Conservation (phyloP, 2,888 invertebrate species). For the Cryptus viduatorius region DNA sequence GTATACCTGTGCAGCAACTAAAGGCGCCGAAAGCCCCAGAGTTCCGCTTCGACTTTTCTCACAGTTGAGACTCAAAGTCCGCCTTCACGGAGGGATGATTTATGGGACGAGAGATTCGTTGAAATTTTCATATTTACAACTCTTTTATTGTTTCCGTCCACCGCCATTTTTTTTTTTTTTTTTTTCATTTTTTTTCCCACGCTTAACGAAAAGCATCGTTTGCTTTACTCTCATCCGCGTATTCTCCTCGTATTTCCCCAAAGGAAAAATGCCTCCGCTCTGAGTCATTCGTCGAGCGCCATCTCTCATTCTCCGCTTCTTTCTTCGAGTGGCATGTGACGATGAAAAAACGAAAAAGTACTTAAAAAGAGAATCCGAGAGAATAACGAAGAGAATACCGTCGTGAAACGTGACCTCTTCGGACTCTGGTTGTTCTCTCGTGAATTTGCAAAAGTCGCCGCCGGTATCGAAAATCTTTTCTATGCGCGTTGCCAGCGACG, state of each 20-base stretch:
- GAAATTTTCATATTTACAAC: neutral
- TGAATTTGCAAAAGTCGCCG: conserved; percentile 44
- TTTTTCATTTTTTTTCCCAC: neutral
- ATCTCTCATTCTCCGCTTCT: neutral
- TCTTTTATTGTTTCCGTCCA: neutral
- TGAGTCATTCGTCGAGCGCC: neutral
- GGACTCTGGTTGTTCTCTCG: neutral
- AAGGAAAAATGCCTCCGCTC: neutral
- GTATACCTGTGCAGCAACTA: neutral
- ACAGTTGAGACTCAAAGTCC: neutral
- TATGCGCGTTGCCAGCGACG: conserved; percentile 33
- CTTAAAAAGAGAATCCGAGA: neutral
- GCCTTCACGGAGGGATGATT: conserved; percentile 1
- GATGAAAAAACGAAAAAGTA: neutral
- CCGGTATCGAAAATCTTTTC: conserved; percentile 27
- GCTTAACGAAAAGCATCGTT: neutral
- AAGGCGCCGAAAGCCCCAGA: neutral
- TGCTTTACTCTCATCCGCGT: neutral
- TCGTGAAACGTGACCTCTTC: neutral
- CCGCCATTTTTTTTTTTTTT: neutral
- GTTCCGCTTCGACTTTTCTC: conserved; percentile 1
- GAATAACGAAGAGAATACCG: neutral
- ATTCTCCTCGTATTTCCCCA: neutral
- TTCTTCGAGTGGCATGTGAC: neutral
- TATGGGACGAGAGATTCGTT: neutral